Conservation (phyloP, 35 echinoderm and acorn worm species). For the Ophiothrix spiculata region DNA sequence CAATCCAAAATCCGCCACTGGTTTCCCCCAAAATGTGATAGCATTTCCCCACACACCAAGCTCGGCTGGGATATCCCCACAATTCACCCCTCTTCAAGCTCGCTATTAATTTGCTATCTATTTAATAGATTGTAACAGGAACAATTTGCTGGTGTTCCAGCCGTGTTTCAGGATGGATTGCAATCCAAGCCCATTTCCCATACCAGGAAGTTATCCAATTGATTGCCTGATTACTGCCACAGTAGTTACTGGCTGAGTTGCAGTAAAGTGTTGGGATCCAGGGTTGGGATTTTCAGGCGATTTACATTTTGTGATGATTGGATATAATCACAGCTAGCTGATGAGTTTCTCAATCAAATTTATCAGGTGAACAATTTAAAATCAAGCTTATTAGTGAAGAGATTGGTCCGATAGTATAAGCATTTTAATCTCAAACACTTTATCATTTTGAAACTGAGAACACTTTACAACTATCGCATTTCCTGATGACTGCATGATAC, state of each 20-base stretch:
- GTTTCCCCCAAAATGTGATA: no score
- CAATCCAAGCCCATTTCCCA: not conserved
- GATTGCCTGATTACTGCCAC: not conserved
- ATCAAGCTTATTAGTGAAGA: no score
- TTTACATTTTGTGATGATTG: not conserved
- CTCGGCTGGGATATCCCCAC: no score
- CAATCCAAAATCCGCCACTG: not conserved
- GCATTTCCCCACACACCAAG: no score
- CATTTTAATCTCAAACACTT: no score
- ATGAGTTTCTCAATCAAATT: not conserved
- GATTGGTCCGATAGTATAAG: no score
- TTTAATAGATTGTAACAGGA: not conserved
- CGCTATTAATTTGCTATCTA: not conserved
- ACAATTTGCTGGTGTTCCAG: not conserved
- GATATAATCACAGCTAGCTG: not conserved
- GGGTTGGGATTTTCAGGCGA: not conserved
- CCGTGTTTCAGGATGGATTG: not conserved
- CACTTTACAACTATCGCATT: no score
- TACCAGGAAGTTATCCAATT: conserved; percentile 2
- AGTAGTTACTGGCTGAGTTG: not conserved
- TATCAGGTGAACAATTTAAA: not conserved
- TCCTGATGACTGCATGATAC: no score
- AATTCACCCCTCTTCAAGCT: no score
- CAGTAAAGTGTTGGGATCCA: not conserved
- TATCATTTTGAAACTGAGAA: no score